Evolutionary conservation across 2,797 vertebrate genomes (phyloP).

Genomic region (Myotis daubentonii): DNA sequence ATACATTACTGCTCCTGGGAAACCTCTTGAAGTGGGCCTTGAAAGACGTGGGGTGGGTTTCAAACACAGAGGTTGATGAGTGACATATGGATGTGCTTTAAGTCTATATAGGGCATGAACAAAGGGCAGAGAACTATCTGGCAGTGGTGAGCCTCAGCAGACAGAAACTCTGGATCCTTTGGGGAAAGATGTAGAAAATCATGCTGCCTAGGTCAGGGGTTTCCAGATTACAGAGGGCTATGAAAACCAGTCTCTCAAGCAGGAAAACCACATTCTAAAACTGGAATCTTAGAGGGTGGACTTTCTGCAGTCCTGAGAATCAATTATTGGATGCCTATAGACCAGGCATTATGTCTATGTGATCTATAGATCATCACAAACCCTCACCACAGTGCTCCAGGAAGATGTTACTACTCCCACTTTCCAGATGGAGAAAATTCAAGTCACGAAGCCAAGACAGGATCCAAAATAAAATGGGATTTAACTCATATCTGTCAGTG

Average conservation of each 20-base stretch:
- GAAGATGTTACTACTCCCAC: neutral
- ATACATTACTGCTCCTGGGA: neutral
- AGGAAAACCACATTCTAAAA: neutral
- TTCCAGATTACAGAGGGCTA: neutral
- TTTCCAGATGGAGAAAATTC: neutral
- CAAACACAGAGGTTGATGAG: neutral
- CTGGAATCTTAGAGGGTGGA: neutral
- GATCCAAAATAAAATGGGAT: neutral
- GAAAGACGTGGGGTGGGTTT: neutral
- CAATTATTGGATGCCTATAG: no score
- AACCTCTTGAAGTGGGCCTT: neutral
- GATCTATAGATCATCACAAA: neutral
- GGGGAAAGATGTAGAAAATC: neutral
- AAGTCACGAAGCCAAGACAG: neutral
- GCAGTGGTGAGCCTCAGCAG: neutral
- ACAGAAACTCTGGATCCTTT: neutral
- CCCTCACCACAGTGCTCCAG: neutral
- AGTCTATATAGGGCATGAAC: accelerated
- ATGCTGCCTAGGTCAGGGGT: neutral
- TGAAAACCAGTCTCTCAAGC: neutral
- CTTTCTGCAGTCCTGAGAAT: neutral
- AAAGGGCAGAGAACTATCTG: neutral
- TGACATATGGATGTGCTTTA: neutral
- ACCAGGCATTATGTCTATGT: no score
- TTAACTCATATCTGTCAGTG: neutral